These are phyloP conservation scores for Taphrorychus bicolor DNA, from an alignment of 2,888 invertebrate species.

Conservation along the genomic window DNA sequence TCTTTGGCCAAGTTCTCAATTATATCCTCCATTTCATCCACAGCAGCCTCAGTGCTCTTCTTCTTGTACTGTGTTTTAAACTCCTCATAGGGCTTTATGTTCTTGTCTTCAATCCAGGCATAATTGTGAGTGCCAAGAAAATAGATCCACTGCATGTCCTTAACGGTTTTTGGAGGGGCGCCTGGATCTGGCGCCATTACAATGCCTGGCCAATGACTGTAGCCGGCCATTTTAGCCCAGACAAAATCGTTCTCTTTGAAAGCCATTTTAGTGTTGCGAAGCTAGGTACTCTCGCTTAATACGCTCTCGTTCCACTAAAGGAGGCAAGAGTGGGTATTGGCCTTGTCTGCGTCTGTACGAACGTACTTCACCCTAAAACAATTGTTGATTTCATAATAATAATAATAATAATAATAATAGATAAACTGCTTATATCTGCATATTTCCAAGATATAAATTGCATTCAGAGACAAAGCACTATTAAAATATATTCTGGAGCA, in stretches of 20 bases:
- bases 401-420: no score
- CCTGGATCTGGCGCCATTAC: slow-evolving; percentile 40
- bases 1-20: slow-evolving; percentile 32
- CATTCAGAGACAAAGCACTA: no score
- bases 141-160: slow-evolving; percentile 39
- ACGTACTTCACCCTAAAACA: slow-evolving; percentile 66
- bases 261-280: slow-evolving; percentile 40
- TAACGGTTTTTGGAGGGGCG: slow-evolving; percentile 26
- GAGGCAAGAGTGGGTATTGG: slow-evolving; percentile 72
- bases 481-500: no score
- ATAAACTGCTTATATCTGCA: no score
- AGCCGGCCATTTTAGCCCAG: slow-evolving; percentile 41
- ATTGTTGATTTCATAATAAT: no score
- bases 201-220: slow-evolving; percentile 45
- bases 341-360: slow-evolving; percentile 69
- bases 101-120: slow-evolving; percentile 44
- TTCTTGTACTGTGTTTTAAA: slow-evolving; percentile 39
- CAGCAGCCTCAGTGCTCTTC: slow-evolving; percentile 29
- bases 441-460: no score
- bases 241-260: slow-evolving; percentile 40
- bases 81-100: slow-evolving; percentile 41
- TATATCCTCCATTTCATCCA: slow-evolving; percentile 36
- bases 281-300: slow-evolving; percentile 68
- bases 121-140: slow-evolving; percentile 46
- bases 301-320: slow-evolving; percentile 70